phyloP scores from a whole-genome alignment of 2,888 invertebrate genomes.

The Sarcophaga subvicina region DNA sequence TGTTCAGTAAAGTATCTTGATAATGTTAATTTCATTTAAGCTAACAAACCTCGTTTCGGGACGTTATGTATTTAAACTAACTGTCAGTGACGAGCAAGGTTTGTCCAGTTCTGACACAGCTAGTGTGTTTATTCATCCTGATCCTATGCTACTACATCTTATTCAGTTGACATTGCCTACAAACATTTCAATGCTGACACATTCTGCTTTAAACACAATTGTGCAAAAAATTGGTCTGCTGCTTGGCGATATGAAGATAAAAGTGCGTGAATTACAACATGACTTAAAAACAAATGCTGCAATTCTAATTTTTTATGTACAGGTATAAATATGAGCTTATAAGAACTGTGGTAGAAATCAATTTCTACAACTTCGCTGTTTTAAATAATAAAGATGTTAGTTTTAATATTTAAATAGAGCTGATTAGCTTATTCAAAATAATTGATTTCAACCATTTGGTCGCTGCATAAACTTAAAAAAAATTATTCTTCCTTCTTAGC shows the following conservation, averaged over 20 bases:
- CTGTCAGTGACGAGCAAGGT: constrained; percentile 96
- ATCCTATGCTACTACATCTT: constrained; percentile 88
- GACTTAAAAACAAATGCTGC: constrained; percentile 86
- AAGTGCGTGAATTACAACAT: constrained; percentile 84
- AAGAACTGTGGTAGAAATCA: background rate
- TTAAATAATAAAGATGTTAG: no score
- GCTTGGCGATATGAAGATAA: constrained; percentile 87
- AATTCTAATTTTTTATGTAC: constrained; percentile 87
- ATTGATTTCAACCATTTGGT: background rate
- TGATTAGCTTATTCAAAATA: background rate
- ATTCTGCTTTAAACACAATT: constrained; percentile 86
- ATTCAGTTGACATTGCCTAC: constrained; percentile 92
- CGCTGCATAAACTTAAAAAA: no score
- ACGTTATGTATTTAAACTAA: constrained; percentile 92
- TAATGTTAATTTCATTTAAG: constrained; percentile 79
- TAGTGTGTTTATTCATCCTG: constrained; percentile 90
- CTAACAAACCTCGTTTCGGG: constrained; percentile 93
- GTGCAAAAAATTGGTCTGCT: constrained; percentile 91
- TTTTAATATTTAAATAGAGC: no score
- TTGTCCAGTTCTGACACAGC: constrained; percentile 91
- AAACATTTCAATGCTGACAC: constrained; percentile 86
- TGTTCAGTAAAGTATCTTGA: background rate
- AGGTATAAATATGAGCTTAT: constrained; percentile 74
- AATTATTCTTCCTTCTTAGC: background rate
- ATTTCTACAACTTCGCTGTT: no score